Evolutionary conservation across 2,797 vertebrate species (phyloP), one percentile per base, ranked within the genome.

Genomic region (Chanos chanos): DNA sequence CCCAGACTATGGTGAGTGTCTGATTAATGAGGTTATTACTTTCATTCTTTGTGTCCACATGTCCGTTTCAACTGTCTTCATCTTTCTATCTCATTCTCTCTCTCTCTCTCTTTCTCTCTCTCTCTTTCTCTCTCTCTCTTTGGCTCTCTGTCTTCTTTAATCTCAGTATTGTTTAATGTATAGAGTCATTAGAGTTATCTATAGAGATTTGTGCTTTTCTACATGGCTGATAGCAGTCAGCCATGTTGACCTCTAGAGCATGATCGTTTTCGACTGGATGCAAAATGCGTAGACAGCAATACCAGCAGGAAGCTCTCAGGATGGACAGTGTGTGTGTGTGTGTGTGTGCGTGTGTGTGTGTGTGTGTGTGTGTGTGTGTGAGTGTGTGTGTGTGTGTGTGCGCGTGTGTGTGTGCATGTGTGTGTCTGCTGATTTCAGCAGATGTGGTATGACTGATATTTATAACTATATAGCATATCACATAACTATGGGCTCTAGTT

Each of bases 381-480:
- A n/a, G 53, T 19, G 8, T 41, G 39, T 21, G 53, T 5, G 3
- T 30, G 37, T 19, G n/a, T n/a, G 28, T 52, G 22, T 31, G n/a
- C 27, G 18, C 39, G 34, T 55, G 37, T 56, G 39, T 43, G 37
- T 30, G 24, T 22, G 36, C 56, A 31, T 60, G 40, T 33, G 64
- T 49, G 59, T 27, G 50, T 57, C 43, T 71, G 74, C 65, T 75
- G 73, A 73, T 44, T 52, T 73, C 64, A 81, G 76, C 77, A 77
- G 61, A 74, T 70, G 55, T 69, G 68, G 79, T 61, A 57, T 43
- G 62, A 76, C 60, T 9, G 28, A 71, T 72, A 70, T 58, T 71
- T 64, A 72, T 60, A 64, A 43, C 31, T 50, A 18, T 58, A 39
- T 21, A 6, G 12, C 19, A 33, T 21, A 4, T n/a, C n/a, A n/a